Evolutionary conservation across 2,113 vertebrate genomes (phyloP).

Genomic region (Planiliza haematocheilus): DNA sequence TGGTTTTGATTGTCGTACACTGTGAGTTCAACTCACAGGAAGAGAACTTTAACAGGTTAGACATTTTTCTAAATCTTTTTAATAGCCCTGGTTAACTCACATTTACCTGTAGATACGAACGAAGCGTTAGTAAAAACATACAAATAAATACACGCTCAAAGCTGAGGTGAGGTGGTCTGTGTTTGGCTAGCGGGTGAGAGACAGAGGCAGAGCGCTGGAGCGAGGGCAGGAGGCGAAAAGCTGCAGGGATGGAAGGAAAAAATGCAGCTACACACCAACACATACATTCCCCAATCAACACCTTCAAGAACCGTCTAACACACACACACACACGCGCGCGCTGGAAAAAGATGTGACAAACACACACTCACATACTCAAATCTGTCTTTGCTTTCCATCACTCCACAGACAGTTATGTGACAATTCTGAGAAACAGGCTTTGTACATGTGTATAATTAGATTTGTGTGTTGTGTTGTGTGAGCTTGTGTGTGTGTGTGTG

Average conservation of each 20-base stretch:
- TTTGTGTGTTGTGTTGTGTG: constrained; percentile 29
- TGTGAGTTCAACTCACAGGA: too few species aligned
- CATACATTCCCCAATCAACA: constrained; percentile 59
- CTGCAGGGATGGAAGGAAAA: constrained; percentile 1
- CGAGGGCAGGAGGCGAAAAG: constrained; percentile 2
- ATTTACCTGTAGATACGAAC: too few species aligned
- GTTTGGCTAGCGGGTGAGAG: neutral
- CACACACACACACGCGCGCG: constrained; percentile 26
- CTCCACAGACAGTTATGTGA: constrained; percentile 23
- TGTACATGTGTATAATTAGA: constrained; percentile 59
- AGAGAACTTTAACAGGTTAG: too few species aligned
- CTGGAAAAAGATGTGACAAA: constrained; percentile 20
- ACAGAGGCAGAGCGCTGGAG: neutral
- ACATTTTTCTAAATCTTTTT: too few species aligned
- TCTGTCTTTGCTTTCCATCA: constrained; percentile 9
- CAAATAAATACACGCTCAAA: neutral
- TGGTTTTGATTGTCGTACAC: too few species aligned
- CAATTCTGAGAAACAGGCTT: constrained; percentile 38
- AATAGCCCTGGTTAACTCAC: too few species aligned
- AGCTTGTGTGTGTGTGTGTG: constrained; percentile 19
- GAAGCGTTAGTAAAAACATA: too few species aligned
- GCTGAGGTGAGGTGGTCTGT: neutral
- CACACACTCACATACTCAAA: constrained; percentile 4
- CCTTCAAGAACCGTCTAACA: constrained; percentile 28
- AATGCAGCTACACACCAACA: constrained; percentile 17